Evolutionary conservation across 2,888 invertebrate species (phyloP), one percentile per base, ranked within the genome.

Genomic region (Acrobeloides nanus): DNA sequence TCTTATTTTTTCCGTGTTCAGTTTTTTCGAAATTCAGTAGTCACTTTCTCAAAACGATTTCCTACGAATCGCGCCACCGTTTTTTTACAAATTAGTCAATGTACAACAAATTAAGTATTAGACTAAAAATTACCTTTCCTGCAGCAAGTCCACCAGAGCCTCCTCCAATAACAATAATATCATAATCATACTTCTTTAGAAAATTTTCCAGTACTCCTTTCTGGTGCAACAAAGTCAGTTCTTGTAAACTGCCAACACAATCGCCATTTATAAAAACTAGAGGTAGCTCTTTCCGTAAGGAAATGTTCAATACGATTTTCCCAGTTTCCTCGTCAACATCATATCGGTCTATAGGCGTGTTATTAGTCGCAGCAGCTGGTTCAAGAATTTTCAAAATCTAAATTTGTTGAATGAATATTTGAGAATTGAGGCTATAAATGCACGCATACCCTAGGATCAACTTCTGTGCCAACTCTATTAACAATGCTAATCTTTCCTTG

Each of bases 91-190:
- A n/a, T n/a, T n/a, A n/a, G n/a, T n/a, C n/a, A n/a, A n/a, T n/a
- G n/a, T 27, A 5, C n/a, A 7, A 37, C 49, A n/a, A 49, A 8
- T 12, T n/a, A 35, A 35, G 10, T n/a, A 23, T 15, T 21, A 21
- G 10, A 20, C 18, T 15, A 38, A 27, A 49, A 2, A 59, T 42
- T 46, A 79, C 78, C 92, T 43, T 93, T 18, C 92, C 89, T 59
- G 89, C 89, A 1, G 93, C 88, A 51, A 93, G 80, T 37, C 93
- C 92, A 40, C 92, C 93, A 0, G 92, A 92, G 23, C 93, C 93
- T 43, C 93, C 93, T 35, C 93, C 93, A 66, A 95, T 82, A 17
- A 95, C 92, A 50, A 90, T 82, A 73, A 95, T 79, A 75, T 95
- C 93, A 78, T 87, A 95, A 72, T 88, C 85, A 46, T 73, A 70